A percentile compares a stretch with the other conserved stretches of the same genome.
Conservation (phyloP, 2,888 invertebrate genomes). For the Mythimna albipuncta region DNA sequence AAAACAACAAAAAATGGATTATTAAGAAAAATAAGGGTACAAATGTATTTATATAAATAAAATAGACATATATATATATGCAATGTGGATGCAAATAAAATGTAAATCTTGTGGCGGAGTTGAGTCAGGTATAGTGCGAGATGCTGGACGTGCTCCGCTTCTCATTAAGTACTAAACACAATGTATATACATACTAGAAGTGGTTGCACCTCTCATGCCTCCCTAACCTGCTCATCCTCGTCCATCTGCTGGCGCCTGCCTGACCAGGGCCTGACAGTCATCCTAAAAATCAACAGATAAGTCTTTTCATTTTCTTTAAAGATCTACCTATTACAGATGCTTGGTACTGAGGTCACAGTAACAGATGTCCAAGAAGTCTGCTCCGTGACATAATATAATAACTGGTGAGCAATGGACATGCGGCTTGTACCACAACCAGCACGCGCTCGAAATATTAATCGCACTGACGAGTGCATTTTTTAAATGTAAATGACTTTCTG, state of each 20-base stretch:
- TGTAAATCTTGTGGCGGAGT: conserved; percentile 17
- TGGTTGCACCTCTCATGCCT: neutral
- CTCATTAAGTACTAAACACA: conserved; percentile 5
- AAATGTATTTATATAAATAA: too few species aligned
- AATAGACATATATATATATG: too few species aligned
- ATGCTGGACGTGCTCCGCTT: conserved; percentile 22
- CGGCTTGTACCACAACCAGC: conserved; percentile 7
- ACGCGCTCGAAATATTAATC: conserved; percentile 28
- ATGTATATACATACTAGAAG: neutral
- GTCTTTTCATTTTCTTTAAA: too few species aligned
- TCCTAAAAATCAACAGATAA: too few species aligned
- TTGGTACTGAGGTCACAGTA: too few species aligned
- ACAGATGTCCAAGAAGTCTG: neutral
- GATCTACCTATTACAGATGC: too few species aligned
- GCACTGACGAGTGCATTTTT: too few species aligned
- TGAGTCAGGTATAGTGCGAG: conserved; percentile 32
- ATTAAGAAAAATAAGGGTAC: too few species aligned
- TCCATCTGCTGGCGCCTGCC: neutral
- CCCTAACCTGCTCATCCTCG: neutral
- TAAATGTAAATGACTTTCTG: too few species aligned
- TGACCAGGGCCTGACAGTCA: too few species aligned
- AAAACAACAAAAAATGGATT: too few species aligned
- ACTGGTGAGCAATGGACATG: conserved; percentile 6
- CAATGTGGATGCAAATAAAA: conserved; percentile 28
- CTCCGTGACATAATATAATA: conserved; percentile 14